Evolutionary conservation across 2,113 vertebrate species (phyloP).

Genomic region (Choloepus hoffmanni): DNA sequence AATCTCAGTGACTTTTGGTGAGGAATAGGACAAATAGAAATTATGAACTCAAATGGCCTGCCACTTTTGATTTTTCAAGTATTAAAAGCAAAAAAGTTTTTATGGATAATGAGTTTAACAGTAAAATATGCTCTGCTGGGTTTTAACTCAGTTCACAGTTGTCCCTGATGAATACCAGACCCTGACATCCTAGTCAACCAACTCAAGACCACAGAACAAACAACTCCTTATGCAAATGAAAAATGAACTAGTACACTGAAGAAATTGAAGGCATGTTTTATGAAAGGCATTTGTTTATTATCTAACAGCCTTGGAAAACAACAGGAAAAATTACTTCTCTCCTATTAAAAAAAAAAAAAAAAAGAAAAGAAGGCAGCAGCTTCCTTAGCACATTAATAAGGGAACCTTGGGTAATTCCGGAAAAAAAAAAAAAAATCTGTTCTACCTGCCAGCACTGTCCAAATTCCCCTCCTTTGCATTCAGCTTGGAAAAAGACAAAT

Average conservation of each 20-base stretch:
- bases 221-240: slow-evolving; percentile 77
- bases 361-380: slow-evolving; percentile 47
- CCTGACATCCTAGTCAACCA: slow-evolving; percentile 74
- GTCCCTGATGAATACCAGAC: slow-evolving; percentile 79
- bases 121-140: slow-evolving; percentile 38
- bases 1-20: slow-evolving; percentile 46
- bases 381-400: slow-evolving; percentile 72
- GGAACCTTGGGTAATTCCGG: slow-evolving; percentile 46
- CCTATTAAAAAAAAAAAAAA: slow-evolving; percentile 65
- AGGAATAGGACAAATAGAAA: slow-evolving; percentile 40
- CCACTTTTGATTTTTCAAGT: slow-evolving; percentile 66
- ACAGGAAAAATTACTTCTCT: slow-evolving; percentile 54
- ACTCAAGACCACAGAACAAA: slow-evolving; percentile 77
- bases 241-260: slow-evolving; percentile 75
- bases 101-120: slow-evolving; percentile 64
- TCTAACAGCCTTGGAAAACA: slow-evolving; percentile 63
- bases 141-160: slow-evolving; percentile 71
- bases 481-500: not conserved
- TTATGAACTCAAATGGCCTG: slow-evolving; percentile 59
- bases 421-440: slow-evolving; percentile 62
- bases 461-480: not conserved
- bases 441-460: not conserved
- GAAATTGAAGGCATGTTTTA: slow-evolving; percentile 82
- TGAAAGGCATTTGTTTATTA: slow-evolving; percentile 83
- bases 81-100: slow-evolving; percentile 68